Percentiles rank a stretch among this genome's conserved stretches.
These are phyloP conservation scores for Mya arenaria DNA, from an alignment of 1,140 invertebrate genomes.

Conservation along the genomic window DNA sequence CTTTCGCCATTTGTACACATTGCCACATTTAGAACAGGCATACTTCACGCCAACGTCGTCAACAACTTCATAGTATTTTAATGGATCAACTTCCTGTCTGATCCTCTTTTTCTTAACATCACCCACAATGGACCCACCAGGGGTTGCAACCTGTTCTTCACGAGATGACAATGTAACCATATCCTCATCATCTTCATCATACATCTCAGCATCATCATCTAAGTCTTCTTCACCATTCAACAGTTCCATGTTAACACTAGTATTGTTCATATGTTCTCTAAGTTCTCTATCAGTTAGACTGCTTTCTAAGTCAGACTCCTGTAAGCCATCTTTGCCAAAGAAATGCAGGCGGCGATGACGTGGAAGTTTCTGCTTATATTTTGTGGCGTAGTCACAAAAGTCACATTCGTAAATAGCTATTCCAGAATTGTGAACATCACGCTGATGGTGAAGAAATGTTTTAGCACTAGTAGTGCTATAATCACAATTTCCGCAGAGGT, in stretches of 20 bases:
- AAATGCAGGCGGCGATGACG: conserved; percentile 74
- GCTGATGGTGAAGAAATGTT: conserved; percentile 70
- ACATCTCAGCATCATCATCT: conserved; percentile 67
- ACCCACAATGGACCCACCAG: conserved; percentile 14
- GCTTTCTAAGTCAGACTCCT: conserved; percentile 62
- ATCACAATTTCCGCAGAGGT: conserved; percentile 70
- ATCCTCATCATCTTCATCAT: conserved; percentile 71
- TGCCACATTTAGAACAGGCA: conserved; percentile 81
- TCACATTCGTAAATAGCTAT: conserved; percentile 75
- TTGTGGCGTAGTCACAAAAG: conserved; percentile 76
- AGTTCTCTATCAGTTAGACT: conserved; percentile 62
- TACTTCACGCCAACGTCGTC: conserved; percentile 79
- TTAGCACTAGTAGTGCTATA: conserved; percentile 71
- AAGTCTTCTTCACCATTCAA: conserved; percentile 58
- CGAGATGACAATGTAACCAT: conserved; percentile 47
- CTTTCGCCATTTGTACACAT: conserved; percentile 81
- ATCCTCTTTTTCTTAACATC: conserved; percentile 75
- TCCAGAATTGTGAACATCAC: conserved; percentile 66
- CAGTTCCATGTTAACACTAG: neutral
- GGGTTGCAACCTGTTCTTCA: conserved; percentile 3
- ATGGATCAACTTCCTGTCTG: conserved; percentile 79
- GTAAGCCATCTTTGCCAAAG: conserved; percentile 61
- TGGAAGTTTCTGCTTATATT: conserved; percentile 76
- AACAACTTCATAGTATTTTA: conserved; percentile 78
- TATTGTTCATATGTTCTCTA: conserved; percentile 24